Base-by-base conservation (phyloP, 2,113 vertebrate genomes). In the Eonycteris spelaea region DNA sequence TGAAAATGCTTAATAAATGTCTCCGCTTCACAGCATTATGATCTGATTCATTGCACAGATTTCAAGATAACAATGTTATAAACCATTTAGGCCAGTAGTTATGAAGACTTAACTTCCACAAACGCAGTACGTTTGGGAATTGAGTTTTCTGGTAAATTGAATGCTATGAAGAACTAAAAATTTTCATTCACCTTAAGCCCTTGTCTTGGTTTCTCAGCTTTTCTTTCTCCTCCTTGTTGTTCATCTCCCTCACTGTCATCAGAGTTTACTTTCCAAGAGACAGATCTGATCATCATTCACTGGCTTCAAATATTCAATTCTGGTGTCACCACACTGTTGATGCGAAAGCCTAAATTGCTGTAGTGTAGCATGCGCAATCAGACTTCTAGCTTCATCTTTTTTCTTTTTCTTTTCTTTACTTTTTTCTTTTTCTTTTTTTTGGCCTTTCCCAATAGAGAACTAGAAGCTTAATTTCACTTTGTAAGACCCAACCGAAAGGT, bases 241-340 rank as follows among this genome's bases (percentile, higher is more conserved):
- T 30, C 43, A 30, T 53, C 43, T 16, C 65, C 33, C 77, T 93
- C 33, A 30, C 28, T 84, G 48, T 19, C 48, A 55, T 61, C 51
- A 84, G 77, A 84, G 24, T 70, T 89, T 53, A 68, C 83, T 79
- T 95, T 90, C 90, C 88, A 53, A 90, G 87, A 93, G 63, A n/a
- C 16, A 84, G 74, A 85, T 61, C n/a, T 74, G 61, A 84, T 87
- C 86, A 84, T 87, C 86, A 55, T 48, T 79, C 22, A n/a, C 63
- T 92, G 53, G n/a, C 53, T 83, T 92, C n/a, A 86, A 10, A 86
- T 77, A 92, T 53, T 51, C 51, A 51, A 5, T 51, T 83, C 35
- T 26, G n/a, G 26, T 65, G 61, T 80, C 16, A 86, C 68, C n/a
- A 19, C 30, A 10, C 40, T 83, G 35, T 48, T 83, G 65, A 15